Evolutionary conservation across 2,113 vertebrate genomes (phyloP), one percentile per base, ranked within the genome.

Genomic region (Cariama cristata): DNA sequence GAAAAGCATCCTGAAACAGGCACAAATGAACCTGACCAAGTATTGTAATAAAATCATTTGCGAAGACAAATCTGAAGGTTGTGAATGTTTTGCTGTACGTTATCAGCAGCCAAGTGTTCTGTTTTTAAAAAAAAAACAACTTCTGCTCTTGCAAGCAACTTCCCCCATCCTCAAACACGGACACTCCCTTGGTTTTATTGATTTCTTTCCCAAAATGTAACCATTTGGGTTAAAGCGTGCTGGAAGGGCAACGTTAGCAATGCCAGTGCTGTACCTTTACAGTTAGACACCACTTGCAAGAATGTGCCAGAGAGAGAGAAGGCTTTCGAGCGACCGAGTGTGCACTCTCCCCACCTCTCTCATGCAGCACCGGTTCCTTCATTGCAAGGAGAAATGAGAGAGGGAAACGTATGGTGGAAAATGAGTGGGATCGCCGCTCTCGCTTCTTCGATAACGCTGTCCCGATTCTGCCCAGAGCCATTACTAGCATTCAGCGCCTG

Each of bases 131-230:
- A 13, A 23, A 79, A 67, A 68, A 42, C 0, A 0, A 88, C 18
- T 49, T 62, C 50, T 64, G 28, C 8, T 15, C n/a, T 64, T 75
- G 33, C 24, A 76, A 72, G 49, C 16, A 42, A 44, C 30, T 53
- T 10, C 35, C 19, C n/a, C 10, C 4, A 12, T 18, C 7, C 1
- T 11, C 62, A 9, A 21, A 23, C 18, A 38, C 0, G 0, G 56
- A 28, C 86, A 67, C 9, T 6, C 52, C 17, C 22, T 42, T 9
- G 8, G 19, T n/a, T 86, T 45, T 32, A 60, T 1, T 52, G 44
- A 20, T 24, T 58, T 60, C 19, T 59, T 59, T 82, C 26, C 58
- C 55, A 12, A 52, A 66, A 64, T 4, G 3, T 16, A n/a, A 42
- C 12, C 12, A 16, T 32, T 79, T 45, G n/a, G 23, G 35, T 44